Base-by-base conservation (phyloP, 2,113 vertebrate genomes). In the Calypte anna region DNA sequence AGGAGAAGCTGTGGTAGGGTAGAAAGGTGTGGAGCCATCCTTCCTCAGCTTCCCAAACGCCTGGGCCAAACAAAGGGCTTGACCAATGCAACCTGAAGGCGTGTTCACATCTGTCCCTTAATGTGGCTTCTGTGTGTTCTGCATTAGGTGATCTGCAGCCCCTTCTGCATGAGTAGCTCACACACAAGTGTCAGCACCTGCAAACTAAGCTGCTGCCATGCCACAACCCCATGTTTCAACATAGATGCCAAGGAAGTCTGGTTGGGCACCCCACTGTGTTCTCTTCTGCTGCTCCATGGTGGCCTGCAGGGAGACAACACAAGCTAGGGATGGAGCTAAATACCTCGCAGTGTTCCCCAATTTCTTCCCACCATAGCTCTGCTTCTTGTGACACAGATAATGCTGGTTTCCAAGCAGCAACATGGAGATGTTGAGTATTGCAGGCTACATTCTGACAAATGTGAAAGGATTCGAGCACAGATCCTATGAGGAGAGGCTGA, bases 211-310 rank as follows among this genome's bases (percentile, higher is more conserved):
- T 54, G 19, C 53, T 19, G 14, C 74, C 38, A 7, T 2, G 4
- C 14, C 50, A 50, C 36, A 14, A 3, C 1, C 4, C 57, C 0
- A 2, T 61, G 3, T 61, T 67, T 84, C 2, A 10, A 20, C 64
- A 22, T 6, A n/a, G 0, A 2, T 2, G 0, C 2, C 43, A 36
- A 30, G 38, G 44, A 78, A 58, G 31, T 28, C 38, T 48, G 28
- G 31, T 61, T 1, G 3, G 14, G 51, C 1, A 8, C 8, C 3
- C 7, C 46, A 16, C 22, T 24, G 15, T 27, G 10, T 19, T 2
- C 9, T 38, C 68, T 66, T 67, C 46, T 54, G 14, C 61, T 86
- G 25, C n/a, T 92, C n/a, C 28, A 5, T 50, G 16, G 36, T n/a
- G 68, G n/a, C 51, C 57, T 77, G 14, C 55, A 69, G 59, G 36